These are phyloP conservation scores for Pseudoips prasinana DNA, from an alignment of 2,888 invertebrate species.

Conservation along the genomic window DNA sequence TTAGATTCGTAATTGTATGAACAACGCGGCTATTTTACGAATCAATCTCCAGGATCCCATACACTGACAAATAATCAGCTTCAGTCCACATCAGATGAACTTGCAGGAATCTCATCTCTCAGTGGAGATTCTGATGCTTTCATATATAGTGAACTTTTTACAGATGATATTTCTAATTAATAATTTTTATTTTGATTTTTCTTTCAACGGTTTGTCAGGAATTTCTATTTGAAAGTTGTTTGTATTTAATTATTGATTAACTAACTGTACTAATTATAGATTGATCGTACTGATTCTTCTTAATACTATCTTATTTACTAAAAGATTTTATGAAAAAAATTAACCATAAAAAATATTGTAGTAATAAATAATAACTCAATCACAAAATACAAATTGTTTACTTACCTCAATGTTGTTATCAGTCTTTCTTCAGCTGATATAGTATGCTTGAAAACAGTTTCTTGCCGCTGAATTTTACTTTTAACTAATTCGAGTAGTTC, in stretches of 20 bases:
- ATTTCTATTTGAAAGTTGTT: constrained; percentile 3
- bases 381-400: constrained; percentile 3
- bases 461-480: constrained; percentile 11
- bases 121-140: constrained; percentile 10
- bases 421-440: constrained; percentile 10
- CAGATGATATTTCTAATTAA: constrained; percentile 8
- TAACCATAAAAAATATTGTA: constrained; percentile 1
- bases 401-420: constrained; percentile 8
- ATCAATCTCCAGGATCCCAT: constrained; percentile 12
- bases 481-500: constrained; percentile 12
- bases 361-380: constrained; percentile 3
- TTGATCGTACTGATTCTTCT: constrained; percentile 5
- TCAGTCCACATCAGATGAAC: constrained; percentile 7
- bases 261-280: constrained; percentile 2
- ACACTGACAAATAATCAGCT: constrained; percentile 8
- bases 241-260: constrained; percentile 3
- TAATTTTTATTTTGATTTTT: constrained; percentile 3
- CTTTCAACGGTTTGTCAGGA: not conserved
- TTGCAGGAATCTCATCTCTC: constrained; percentile 8
- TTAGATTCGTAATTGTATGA: constrained; percentile 12
- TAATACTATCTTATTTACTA: not conserved
- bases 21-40: constrained; percentile 12
- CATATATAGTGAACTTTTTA: constrained; percentile 12
- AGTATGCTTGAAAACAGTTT: constrained; percentile 6
- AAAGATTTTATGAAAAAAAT: constrained; percentile 2